Percentiles rank a stretch among this genome's conserved stretches.
Conservation (phyloP, 1,140 invertebrate species). For the Propsilocerus akamusi region DNA sequence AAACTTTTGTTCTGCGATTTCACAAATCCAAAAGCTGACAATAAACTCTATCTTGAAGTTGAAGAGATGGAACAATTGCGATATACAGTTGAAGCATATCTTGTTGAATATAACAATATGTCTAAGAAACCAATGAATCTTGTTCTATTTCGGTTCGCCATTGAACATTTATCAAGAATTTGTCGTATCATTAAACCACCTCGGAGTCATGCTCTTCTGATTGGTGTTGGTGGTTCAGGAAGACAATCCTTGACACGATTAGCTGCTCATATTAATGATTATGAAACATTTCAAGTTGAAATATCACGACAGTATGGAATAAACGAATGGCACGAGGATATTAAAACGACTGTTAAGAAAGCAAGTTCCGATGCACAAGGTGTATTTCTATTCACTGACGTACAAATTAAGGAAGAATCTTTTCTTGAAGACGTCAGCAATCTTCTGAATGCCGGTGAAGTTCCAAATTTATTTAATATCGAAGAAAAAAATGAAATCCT, state of each 20-base stretch:
- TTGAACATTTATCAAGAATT: constrained; percentile 86
- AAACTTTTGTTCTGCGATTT: constrained; percentile 91
- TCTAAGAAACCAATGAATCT: constrained; percentile 95
- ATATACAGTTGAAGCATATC: constrained; percentile 72
- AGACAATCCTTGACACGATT: constrained; percentile 76
- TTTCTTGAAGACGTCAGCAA: constrained; percentile 91
- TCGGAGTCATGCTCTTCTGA: constrained; percentile 62
- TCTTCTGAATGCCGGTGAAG: constrained; percentile 82
- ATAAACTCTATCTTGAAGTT: constrained; percentile 76
- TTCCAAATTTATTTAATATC: constrained; percentile 73
- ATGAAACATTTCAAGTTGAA: constrained; percentile 83
- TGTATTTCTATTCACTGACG: constrained; percentile 81
- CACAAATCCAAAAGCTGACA: constrained; percentile 80
- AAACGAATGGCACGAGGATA: constrained; percentile 78
- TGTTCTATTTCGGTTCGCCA: constrained; percentile 85
- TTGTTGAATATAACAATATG: constrained; percentile 89
- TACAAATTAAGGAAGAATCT: constrained; percentile 83
- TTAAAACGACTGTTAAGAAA: constrained; percentile 63
- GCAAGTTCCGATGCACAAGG: constrained; percentile 71
- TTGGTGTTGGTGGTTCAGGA: constrained; percentile 84
- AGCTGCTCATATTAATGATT: constrained; percentile 83
- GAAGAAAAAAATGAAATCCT: constrained; percentile 87
- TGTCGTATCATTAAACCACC: constrained; percentile 83
- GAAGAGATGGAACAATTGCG: constrained; percentile 63
- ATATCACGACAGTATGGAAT: constrained; percentile 71